Evolutionary conservation across 2,797 vertebrate species (phyloP), one percentile per base, ranked within the genome.

Genomic region (Australoheros facetus): DNA sequence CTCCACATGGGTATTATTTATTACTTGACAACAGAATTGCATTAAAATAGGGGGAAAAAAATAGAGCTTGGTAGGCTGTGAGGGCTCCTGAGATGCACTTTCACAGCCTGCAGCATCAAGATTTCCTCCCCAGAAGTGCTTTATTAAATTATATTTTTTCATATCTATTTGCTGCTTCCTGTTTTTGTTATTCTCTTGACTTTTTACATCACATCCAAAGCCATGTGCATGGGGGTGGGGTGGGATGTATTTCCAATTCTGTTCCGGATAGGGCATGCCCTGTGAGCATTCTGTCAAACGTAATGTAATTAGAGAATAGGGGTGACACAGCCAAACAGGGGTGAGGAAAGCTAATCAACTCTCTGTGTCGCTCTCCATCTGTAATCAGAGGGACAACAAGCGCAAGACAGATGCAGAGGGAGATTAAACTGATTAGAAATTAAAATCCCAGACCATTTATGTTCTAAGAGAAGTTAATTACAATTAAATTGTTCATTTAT

Each of bases 401-500:
- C 78, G 79, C 80, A 80, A 86, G 42, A 77, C 74, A 58, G 42
- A 80, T 51, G 83, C 84, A 71, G 77, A 83, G 74, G 86, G 73
- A 90, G 88, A 91, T 90, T 85, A 83, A 81, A 81, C 58, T 88
- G 86, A 90, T 91, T 88, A 81, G 75, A 88, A 92, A 90, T 86
- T 83, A 62, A 88, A 92, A 84, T 94, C 90, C 92, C 91, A 82
- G 76, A 86, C 73, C 85, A 86, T 88, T 83, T 66, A 85, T 85
- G 85, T 84, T 89, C 88, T 82, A 87, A 90, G 80, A 85, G 86
- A 90, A 91, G 85, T 90, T 92, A 92, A 94, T 94, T 88, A 91
- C 83, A 89, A 80, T 80, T 73, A 88, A 88, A 90, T 86, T 78
- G 71, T 89, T 92, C n/a, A 75, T 84, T 85, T 86, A 75, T 90